phyloP scores from a whole-genome alignment of 2,113 vertebrate genomes.

The Zeus faber region DNA sequence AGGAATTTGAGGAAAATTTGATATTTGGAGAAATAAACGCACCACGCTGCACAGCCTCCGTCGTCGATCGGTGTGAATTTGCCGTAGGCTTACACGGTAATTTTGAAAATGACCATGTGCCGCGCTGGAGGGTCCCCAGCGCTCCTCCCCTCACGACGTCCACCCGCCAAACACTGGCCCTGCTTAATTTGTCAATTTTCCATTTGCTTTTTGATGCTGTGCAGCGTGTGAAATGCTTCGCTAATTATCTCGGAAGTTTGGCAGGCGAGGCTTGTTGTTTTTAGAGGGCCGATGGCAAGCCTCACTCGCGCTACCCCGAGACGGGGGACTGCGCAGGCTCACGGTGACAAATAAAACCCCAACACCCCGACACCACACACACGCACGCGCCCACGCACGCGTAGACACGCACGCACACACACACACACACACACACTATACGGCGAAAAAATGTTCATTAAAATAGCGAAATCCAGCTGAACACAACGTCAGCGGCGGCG shows the following conservation, averaged over 20 bases:
- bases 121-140: neutral
- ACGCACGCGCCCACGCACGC: too few relatives aligned
- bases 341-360: conserved; percentile 53
- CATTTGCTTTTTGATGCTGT: conserved; percentile 67
- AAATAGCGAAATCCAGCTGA: conserved; percentile 42
- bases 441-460: conserved; percentile 39
- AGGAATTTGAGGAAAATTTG: too few relatives aligned
- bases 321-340: conserved; percentile 60
- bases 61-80: too few relatives aligned
- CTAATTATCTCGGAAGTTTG: conserved; percentile 75
- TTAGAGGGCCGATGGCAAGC: conserved; percentile 63
- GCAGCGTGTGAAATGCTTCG: conserved; percentile 69
- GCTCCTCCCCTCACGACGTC: neutral
- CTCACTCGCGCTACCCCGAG: conserved; percentile 58
- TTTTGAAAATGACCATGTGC: neutral
- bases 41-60: too few relatives aligned
- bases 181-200: conserved; percentile 59
- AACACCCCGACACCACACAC: too few relatives aligned
- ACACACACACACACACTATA: too few relatives aligned
- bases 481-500: conserved; percentile 41
- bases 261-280: conserved; percentile 65
- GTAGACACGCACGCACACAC: too few relatives aligned
- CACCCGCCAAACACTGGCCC: conserved; percentile 15
- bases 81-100: neutral
- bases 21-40: too few relatives aligned